Conservation (phyloP, 2,797 vertebrate species). For the Florisuga fusca region DNA sequence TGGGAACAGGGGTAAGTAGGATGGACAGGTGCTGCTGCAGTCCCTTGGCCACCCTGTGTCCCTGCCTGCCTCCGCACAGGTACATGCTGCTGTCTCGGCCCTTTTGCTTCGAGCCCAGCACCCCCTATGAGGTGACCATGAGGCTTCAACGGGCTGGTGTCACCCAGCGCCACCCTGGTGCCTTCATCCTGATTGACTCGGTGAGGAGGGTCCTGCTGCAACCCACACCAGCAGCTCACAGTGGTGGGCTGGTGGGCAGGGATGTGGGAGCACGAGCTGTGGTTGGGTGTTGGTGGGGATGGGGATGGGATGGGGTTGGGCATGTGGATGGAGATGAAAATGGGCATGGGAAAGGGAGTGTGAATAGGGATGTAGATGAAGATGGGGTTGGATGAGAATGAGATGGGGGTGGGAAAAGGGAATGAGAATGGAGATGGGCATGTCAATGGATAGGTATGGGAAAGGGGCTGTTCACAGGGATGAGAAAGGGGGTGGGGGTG, state of each 20-base stretch:
- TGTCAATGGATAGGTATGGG: neutral
- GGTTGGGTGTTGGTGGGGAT: neutral
- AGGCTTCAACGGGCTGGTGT: constrained; percentile 84
- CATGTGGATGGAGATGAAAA: neutral
- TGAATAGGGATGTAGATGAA: too few species aligned
- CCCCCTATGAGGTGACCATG: constrained; percentile 82
- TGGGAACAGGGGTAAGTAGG: neutral
- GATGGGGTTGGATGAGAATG: too few species aligned
- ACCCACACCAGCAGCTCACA: neutral
- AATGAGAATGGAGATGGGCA: neutral
- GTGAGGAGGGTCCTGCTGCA: constrained; percentile 52
- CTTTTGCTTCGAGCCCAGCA: constrained; percentile 90
- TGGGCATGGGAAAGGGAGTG: neutral
- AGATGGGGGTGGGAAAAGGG: too few species aligned
- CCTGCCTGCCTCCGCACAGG: constrained; percentile 38
- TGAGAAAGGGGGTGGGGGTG: neutral
- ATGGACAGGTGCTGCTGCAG: neutral
- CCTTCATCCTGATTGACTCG: constrained; percentile 89
- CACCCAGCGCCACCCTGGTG: constrained; percentile 79
- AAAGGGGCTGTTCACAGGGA: too few species aligned
- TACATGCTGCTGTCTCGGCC: constrained; percentile 85
- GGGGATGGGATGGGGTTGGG: neutral
- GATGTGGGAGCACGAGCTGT: accelerated
- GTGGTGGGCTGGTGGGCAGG: neutral
- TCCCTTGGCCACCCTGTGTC: neutral